phyloP scores from a whole-genome alignment of 1,140 invertebrate species.

The Oryctes rhinoceros region DNA sequence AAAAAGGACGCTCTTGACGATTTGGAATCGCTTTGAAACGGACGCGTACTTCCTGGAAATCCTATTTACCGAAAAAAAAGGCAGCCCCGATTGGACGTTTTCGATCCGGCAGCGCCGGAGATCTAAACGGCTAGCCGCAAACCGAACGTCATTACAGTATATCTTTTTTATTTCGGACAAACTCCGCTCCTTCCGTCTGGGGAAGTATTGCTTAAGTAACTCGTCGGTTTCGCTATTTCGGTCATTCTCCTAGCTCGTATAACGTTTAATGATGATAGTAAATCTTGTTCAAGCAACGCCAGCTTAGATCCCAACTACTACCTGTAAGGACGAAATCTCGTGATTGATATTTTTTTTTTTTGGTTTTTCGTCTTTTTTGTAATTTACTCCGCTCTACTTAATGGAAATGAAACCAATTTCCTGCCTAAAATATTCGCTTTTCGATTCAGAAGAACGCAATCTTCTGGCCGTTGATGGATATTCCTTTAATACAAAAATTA shows the following conservation, averaged over 20 bases:
- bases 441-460: too few species aligned
- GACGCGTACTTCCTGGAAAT: slow-evolving; percentile 30
- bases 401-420: too few species aligned
- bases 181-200: not conserved
- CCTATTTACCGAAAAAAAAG: slow-evolving; percentile 20
- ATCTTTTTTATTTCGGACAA: slow-evolving; percentile 30
- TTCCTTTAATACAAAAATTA: too few species aligned
- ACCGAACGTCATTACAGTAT: slow-evolving; percentile 34
- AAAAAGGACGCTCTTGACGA: slow-evolving; percentile 23
- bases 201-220: slow-evolving; percentile 26
- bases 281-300: not conserved
- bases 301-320: not conserved
- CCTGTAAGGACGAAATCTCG: too few species aligned
- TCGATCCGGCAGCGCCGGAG: not conserved
- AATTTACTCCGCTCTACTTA: too few species aligned
- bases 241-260: slow-evolving; percentile 22
- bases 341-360: too few species aligned
- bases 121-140: slow-evolving; percentile 1
- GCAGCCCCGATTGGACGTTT: not conserved
- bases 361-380: too few species aligned
- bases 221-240: slow-evolving; percentile 15
- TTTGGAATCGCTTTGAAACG: slow-evolving; percentile 28
- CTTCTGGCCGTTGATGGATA: too few species aligned
- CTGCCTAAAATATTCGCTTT: too few species aligned
- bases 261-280: slow-evolving; percentile 29